Base-by-base conservation (phyloP, 2,888 invertebrate species). In the Perizoma flavofasciatum region DNA sequence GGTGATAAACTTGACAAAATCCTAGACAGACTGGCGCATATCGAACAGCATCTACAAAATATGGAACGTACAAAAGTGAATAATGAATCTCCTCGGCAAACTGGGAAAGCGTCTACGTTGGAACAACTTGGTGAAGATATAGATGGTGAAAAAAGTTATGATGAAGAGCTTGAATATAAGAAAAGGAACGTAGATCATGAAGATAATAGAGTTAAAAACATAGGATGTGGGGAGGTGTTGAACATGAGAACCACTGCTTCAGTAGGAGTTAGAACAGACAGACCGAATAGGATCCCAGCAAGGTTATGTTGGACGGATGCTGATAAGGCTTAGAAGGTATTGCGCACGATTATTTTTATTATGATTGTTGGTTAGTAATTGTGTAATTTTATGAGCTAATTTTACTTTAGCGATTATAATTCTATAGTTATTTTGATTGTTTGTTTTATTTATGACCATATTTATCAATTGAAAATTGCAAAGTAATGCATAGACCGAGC, bases 231-330 rank as follows among this genome's bases (percentile, higher is more conserved):
- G 2, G 88, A 88, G 59, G 59, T 74, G 2, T 62, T 73, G 3
- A 70, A 67, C 4, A 50, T 55, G 10, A 68, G 65, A 61, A 58
- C 66, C 0, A 49, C 67, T 6, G 53, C 66, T 6, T 71, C 76
- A 9, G 63, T 66, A n/a, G 79, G 72, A 6, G 63, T 77, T 0
- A 83, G 77, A 65, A 69, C 79, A 34, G 85, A 85, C 22, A 77
- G 74, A 35, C 74, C 77, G 0, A 82, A 81, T 10, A 81, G 84
- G 57, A 72, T 86, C 3, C 89, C 91, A 10, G 79, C 84, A 34
- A 77, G 83, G 46, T 92, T 86, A 69, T 90, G 90, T 65, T 92
- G 91, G 91, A 90, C 89, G 0, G 91, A 90, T 60, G 74, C 80
- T 3, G 77, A 66, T 64, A 76, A 74, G 35, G 61, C 66, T 51